Percentiles rank a stretch among this genome's conserved stretches.
Evolutionary conservation across 2,888 invertebrate genomes (phyloP).

Genomic region (Rhimphoctona megacephalus): DNA sequence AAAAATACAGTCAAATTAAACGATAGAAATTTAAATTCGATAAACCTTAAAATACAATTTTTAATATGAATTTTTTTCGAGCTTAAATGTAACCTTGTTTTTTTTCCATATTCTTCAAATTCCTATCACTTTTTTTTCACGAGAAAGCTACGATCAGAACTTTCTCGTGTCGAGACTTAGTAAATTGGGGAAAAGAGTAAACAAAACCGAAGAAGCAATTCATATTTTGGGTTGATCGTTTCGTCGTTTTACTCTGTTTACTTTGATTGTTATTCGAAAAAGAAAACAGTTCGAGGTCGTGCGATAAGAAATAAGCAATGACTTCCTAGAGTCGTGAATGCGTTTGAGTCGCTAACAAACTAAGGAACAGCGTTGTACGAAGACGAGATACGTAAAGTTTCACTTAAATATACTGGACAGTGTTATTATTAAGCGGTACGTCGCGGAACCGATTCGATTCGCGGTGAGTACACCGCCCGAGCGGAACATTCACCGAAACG

Average conservation of each 20-base stretch:
- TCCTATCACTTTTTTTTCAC: neutral
- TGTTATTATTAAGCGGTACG: conserved; percentile 73
- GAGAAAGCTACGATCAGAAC: neutral
- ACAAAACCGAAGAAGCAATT: neutral
- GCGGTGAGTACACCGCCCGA: conserved; percentile 72
- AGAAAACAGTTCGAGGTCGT: neutral
- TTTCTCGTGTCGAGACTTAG: neutral
- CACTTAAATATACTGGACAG: conserved; percentile 74
- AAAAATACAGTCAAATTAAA: neutral
- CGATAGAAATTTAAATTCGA: neutral
- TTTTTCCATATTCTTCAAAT: neutral
- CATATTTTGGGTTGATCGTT: neutral
- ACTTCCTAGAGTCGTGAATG: conserved; percentile 23
- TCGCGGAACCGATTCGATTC: conserved; percentile 78
- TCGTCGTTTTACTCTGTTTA: conserved; percentile 1
- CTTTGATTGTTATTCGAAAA: neutral
- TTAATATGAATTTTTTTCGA: neutral
- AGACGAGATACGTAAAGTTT: conserved; percentile 70
- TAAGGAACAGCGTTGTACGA: neutral
- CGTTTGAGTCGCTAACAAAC: conserved; percentile 22
- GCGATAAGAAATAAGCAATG: conserved; percentile 7
- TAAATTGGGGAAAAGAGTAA: neutral
- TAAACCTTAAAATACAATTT: neutral
- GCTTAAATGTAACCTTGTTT: neutral
- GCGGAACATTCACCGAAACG: conserved; percentile 76